phyloP scores from a whole-genome alignment of 2,797 vertebrate genomes.

The Phataginus tetradactyla region DNA sequence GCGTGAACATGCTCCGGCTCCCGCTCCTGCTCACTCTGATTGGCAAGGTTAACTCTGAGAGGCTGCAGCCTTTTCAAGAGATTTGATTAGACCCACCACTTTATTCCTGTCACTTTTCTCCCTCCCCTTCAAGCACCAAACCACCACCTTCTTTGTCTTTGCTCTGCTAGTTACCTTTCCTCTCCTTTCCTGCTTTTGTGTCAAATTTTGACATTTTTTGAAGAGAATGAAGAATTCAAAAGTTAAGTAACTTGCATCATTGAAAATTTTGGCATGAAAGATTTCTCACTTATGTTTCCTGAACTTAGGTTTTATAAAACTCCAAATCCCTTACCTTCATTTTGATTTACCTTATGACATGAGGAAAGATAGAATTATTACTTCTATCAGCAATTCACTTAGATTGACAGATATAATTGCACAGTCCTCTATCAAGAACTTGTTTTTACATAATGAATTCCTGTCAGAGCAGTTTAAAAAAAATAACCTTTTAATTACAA shows the following conservation, averaged over 20 bases:
- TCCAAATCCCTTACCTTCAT: background rate
- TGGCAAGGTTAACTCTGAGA: conserved; percentile 94
- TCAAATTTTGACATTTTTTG: conserved; percentile 83
- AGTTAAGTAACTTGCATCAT: conserved; percentile 44
- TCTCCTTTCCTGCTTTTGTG: conserved; percentile 67
- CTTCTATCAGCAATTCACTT: background rate
- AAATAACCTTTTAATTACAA: conserved; percentile 42
- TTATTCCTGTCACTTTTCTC: conserved; percentile 84
- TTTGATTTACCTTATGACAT: conserved; percentile 14
- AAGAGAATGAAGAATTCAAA: conserved; percentile 79
- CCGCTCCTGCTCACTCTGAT: conserved; percentile 86
- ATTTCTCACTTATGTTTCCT: background rate
- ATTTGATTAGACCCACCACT: conserved; percentile 94
- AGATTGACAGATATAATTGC: conserved; percentile 5
- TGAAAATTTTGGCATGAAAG: conserved; percentile 12
- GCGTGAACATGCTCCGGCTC: conserved; percentile 88
- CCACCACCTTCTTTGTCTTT: conserved; percentile 92
- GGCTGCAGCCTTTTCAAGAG: conserved; percentile 90
- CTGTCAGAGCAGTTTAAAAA: background rate
- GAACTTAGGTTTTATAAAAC: background rate
- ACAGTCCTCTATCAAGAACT: background rate
- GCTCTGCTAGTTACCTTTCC: conserved; percentile 79
- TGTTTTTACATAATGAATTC: background rate
- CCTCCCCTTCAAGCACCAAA: conserved; percentile 66
- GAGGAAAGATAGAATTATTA: conserved; percentile 4